Evolutionary conservation across 2,888 invertebrate genomes (phyloP).

Genomic region (Oegoconia quadripuncta): DNA sequence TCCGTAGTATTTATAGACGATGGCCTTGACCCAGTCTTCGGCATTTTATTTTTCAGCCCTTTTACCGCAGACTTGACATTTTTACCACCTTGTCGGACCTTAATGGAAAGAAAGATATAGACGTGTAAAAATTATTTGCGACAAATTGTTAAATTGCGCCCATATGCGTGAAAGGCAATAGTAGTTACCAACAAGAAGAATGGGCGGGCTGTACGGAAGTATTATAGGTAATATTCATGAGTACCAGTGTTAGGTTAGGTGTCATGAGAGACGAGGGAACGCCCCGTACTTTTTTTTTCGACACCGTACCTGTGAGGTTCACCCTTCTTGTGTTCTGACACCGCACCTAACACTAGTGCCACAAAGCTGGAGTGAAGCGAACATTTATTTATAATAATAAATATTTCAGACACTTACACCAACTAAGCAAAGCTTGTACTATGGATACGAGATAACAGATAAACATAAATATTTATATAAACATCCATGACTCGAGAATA

Average conservation of each 20-base stretch:
- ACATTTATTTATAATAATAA: too few species aligned
- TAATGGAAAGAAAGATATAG: slow-evolving; percentile 6
- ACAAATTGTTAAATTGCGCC: background rate
- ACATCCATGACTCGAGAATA: too few species aligned
- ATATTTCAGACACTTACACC: too few species aligned
- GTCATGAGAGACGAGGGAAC: background rate
- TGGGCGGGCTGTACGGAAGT: too few species aligned
- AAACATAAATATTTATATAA: too few species aligned
- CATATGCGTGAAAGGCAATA: background rate
- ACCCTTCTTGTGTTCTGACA: too few species aligned
- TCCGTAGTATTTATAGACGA: slow-evolving; percentile 67
- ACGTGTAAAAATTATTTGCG: background rate
- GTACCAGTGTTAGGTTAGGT: background rate
- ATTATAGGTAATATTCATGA: background rate
- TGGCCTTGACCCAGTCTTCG: slow-evolving; percentile 59
- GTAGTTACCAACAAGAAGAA: too few species aligned
- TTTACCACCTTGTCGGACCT: slow-evolving; percentile 71
- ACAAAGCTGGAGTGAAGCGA: too few species aligned
- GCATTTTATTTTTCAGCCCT: slow-evolving; percentile 66
- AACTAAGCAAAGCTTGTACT: too few species aligned
- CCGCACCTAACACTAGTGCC: too few species aligned
- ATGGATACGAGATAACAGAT: too few species aligned
- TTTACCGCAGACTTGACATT: slow-evolving; percentile 68
- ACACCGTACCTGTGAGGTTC: background rate
- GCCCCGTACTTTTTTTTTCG: background rate